phyloP scores from a whole-genome alignment of 2,888 invertebrate genomes.

The Monopis laevigella region DNA sequence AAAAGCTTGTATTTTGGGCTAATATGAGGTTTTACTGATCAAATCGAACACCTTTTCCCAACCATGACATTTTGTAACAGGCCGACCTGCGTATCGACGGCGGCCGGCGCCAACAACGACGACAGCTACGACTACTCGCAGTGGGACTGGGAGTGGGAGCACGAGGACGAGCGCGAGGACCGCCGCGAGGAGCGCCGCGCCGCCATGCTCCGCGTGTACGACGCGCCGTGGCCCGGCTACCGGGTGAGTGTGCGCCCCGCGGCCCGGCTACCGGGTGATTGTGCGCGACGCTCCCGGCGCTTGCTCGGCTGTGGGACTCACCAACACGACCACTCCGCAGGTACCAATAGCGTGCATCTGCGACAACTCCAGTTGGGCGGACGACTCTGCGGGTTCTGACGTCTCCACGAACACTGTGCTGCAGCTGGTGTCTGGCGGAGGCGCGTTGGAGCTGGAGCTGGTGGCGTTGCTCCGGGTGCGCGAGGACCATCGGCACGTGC shows the following conservation, averaged over 20 bases:
- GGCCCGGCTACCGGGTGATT: conserved; percentile 66
- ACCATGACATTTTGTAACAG: too few species aligned
- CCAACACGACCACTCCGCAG: conserved; percentile 51
- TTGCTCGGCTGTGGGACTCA: too few species aligned
- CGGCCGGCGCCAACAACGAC: neutral
- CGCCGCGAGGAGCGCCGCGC: conserved; percentile 44
- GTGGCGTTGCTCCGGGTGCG: conserved; percentile 78
- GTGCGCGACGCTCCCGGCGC: conserved; percentile 70
- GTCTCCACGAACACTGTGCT: conserved; percentile 66
- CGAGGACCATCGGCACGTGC: conserved; percentile 84
- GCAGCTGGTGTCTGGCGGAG: conserved; percentile 29
- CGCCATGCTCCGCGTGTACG: conserved; percentile 69
- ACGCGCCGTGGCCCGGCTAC: conserved; percentile 77
- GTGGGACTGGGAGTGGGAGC: conserved; percentile 27
- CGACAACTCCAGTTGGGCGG: conserved; percentile 57
- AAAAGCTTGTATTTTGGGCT: too few species aligned
- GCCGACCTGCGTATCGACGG: conserved; percentile 1
- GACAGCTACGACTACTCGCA: neutral
- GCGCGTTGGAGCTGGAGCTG: conserved; percentile 79
- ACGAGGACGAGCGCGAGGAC: conserved; percentile 23
- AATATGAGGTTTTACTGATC: too few species aligned
- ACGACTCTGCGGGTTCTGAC: conserved; percentile 48
- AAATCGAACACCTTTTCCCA: too few species aligned
- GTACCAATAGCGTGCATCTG: conserved; percentile 51
- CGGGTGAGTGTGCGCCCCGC: conserved; percentile 29